phyloP scores from a whole-genome alignment of 2,113 vertebrate genomes.

The Myocastor coypus region DNA sequence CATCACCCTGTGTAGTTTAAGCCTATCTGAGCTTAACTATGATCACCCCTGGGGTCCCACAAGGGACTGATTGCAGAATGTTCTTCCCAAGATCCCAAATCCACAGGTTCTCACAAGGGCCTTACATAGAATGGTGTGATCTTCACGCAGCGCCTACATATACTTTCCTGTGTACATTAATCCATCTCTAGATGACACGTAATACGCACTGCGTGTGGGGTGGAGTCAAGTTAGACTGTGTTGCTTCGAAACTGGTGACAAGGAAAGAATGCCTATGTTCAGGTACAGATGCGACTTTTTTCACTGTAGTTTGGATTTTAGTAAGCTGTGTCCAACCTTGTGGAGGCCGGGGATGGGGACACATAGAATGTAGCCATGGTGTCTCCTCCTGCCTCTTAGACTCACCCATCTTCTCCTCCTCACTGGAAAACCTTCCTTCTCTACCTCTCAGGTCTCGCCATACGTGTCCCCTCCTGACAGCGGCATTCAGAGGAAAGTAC shows the following conservation, averaged over 20 bases:
- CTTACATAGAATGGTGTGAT: fast-evolving
- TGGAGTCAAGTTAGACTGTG: not conserved
- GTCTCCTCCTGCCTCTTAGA: not conserved
- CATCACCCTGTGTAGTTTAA: not conserved
- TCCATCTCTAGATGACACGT: not conserved
- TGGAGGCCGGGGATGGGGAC: not conserved
- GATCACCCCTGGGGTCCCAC: not conserved
- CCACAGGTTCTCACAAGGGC: not conserved
- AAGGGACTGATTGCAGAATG: not conserved
- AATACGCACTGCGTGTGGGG: too few species aligned
- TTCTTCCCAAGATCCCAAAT: too few species aligned
- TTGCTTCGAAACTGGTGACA: not conserved
- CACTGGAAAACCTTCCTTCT: not conserved
- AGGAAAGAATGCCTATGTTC: not conserved
- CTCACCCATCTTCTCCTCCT: not conserved
- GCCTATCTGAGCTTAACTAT: fast-evolving
- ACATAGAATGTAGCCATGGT: fast-evolving
- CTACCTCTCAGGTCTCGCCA: not conserved
- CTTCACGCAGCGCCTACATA: not conserved
- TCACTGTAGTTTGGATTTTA: not conserved
- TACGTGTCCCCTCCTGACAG: not conserved
- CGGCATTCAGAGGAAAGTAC: not conserved
- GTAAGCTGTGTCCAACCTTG: fast-evolving
- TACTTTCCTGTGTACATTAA: too few species aligned
- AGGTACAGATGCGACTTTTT: too few species aligned